Evolutionary conservation across 1,140 invertebrate genomes (phyloP), one percentile per base, ranked within the genome.

Genomic region (Acyrthosiphon pisum): DNA sequence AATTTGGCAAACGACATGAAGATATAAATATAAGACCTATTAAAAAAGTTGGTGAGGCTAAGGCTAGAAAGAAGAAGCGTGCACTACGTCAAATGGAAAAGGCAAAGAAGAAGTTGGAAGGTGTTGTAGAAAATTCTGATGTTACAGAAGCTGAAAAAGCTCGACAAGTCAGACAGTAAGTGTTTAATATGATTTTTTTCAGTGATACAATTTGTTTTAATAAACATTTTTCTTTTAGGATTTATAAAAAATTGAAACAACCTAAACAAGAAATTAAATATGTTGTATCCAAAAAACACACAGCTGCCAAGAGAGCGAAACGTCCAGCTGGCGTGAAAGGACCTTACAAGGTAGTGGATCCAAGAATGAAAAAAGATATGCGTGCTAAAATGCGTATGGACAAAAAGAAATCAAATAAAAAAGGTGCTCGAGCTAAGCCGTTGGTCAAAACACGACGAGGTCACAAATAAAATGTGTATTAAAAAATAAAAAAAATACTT

Each of bases 31-130:
- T 97, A 0, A 96, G 98, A 91, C 98, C 99, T 30, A 99, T 99
- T 87, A 99, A 99, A 95, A 99, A 99, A 96, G 98, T 99, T 0
- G 97, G 99, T 94, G 99, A 99, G 96, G 99, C 99, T 0, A 99
- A 99, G 95, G 98, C 98, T 0, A 97, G 99, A 87, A 99, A 99
- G 96, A 99, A 99, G 97, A 97, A 97, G 95, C 97, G 98, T 94
- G 97, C 98, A 84, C 95, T 98, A 89, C 97, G 97, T 94, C 97
- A 97, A 95, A 95, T 99, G 95, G 98, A 99, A 94, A 98, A 97
- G 94, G 99, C 98, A 0, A 98, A 99, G 95, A 99, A 99, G 95
- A 99, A 98, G 95, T 97, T 98, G 2, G 99, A 99, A 95, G 96
- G 96, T 35, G 96, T 99, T 23, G 97, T 99, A 95, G 98, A 99